phyloP scores from a whole-genome alignment of 1,140 invertebrate species.

The Drosophila gunungcola region DNA sequence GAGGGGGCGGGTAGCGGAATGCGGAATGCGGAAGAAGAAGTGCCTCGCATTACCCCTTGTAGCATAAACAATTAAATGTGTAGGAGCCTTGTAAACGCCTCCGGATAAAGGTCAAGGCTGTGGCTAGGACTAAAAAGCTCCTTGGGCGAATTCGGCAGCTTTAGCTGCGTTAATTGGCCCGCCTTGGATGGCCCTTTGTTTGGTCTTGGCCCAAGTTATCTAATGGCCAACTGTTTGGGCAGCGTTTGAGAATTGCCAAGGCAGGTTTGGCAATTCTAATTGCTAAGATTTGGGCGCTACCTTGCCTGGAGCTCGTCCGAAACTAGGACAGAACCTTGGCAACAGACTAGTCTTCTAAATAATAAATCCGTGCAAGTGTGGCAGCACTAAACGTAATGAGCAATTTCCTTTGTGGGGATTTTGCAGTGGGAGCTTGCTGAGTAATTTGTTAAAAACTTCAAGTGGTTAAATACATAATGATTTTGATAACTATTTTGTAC shows the following conservation, averaged over 20 bases:
- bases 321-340: slow-evolving; percentile 31
- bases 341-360: slow-evolving; percentile 4
- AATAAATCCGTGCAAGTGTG: slow-evolving; percentile 11
- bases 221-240: slow-evolving; percentile 74
- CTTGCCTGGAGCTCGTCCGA: slow-evolving; percentile 26
- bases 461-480: no score
- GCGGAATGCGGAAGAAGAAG: not conserved
- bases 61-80: slow-evolving; percentile 80
- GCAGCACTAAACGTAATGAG: slow-evolving; percentile 6
- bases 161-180: slow-evolving; percentile 72
- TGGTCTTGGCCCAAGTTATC: slow-evolving; percentile 53
- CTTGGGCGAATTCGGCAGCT: slow-evolving; percentile 53
- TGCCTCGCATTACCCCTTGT: slow-evolving; percentile 33
- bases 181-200: slow-evolving; percentile 63
- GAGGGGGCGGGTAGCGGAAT: not conserved
- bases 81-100: slow-evolving; percentile 60
- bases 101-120: slow-evolving; percentile 78
- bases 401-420: not conserved
- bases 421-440: not conserved
- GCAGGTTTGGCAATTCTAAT: slow-evolving; percentile 46
- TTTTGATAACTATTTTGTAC: no score
- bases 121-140: slow-evolving; percentile 34
- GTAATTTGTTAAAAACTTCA: no score
- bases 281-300: slow-evolving; percentile 39
- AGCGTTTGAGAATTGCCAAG: slow-evolving; percentile 74